These are phyloP conservation scores for Cataglyphis rosenhaueri DNA, from an alignment of 2,888 invertebrate genomes.

Conservation along the genomic window DNA sequence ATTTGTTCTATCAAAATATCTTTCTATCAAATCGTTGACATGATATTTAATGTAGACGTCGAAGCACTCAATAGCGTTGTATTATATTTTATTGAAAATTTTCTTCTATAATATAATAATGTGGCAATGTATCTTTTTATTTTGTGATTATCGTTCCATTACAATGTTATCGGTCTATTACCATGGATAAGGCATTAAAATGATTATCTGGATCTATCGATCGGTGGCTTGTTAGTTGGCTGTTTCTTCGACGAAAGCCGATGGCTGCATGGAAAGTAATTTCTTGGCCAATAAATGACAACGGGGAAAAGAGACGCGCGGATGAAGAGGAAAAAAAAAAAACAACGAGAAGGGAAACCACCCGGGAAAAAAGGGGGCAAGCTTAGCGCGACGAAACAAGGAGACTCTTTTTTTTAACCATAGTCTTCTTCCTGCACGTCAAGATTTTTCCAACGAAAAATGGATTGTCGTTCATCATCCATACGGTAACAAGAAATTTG, in stretches of 20 bases:
- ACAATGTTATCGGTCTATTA: conserved; percentile 49
- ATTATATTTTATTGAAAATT: conserved; percentile 19
- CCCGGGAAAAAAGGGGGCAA: conserved; percentile 24
- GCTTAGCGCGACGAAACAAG: conserved; percentile 60
- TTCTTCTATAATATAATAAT: conserved; percentile 22
- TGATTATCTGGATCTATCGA: conserved; percentile 53
- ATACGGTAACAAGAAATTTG: not conserved
- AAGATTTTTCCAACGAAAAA: conserved; percentile 42
- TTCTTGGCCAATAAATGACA: conserved; percentile 57
- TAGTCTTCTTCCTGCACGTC: not conserved
- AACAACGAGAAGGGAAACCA: conserved; percentile 31
- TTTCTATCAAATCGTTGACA: not conserved
- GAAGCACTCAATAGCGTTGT: conserved; percentile 5
- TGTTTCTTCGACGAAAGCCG: conserved; percentile 31
- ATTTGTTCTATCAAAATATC: not conserved
- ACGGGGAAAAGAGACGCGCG: conserved; percentile 35
- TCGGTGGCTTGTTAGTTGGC: conserved; percentile 43
- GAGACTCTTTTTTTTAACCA: conserved; percentile 29
- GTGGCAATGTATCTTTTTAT: conserved; percentile 37
- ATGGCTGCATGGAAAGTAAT: conserved; percentile 50
- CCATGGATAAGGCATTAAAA: conserved; percentile 46
- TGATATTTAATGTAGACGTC: not conserved
- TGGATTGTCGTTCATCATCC: conserved; percentile 40
- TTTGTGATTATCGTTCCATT: conserved; percentile 43
- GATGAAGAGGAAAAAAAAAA: conserved; percentile 24